Evolutionary conservation across 2,888 invertebrate genomes (phyloP).

Genomic region (Pyrochroa serraticornis): DNA sequence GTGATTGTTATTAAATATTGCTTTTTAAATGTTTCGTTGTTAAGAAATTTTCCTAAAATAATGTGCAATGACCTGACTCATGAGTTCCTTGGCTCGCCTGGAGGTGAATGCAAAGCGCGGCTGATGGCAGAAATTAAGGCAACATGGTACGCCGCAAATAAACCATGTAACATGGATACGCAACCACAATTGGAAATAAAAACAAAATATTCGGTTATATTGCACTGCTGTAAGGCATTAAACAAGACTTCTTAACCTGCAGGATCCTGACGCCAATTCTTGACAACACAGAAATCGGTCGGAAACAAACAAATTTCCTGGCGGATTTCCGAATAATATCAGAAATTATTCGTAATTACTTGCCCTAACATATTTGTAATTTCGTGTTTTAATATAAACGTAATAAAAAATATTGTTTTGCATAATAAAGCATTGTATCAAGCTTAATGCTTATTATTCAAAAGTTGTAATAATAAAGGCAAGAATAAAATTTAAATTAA

Average conservation of each 20-base stretch:
- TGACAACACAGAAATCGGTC: slow-evolving; percentile 4
- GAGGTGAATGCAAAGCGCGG: slow-evolving; percentile 45
- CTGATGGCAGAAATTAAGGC: slow-evolving; percentile 48
- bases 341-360: too few relatives aligned
- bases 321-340: too few relatives aligned
- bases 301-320: background rate
- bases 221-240: slow-evolving; percentile 33
- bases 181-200: slow-evolving; percentile 49
- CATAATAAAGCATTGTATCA: too few relatives aligned
- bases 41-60: slow-evolving; percentile 19
- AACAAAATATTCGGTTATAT: slow-evolving; percentile 45
- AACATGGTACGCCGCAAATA: slow-evolving; percentile 46
- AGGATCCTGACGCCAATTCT: background rate
- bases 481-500: too few relatives aligned
- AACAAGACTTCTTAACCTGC: background rate
- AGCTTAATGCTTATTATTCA: too few relatives aligned
- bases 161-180: slow-evolving; percentile 46
- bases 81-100: slow-evolving; percentile 27
- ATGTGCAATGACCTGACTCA: slow-evolving; percentile 19
- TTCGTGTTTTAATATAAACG: too few relatives aligned
- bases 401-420: too few relatives aligned
- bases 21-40: too few relatives aligned
- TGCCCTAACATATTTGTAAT: too few relatives aligned
- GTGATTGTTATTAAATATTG: background rate
- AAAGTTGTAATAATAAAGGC: too few relatives aligned